phyloP scores from a whole-genome alignment of 1,140 invertebrate species.

The Octopus sinensis region DNA sequence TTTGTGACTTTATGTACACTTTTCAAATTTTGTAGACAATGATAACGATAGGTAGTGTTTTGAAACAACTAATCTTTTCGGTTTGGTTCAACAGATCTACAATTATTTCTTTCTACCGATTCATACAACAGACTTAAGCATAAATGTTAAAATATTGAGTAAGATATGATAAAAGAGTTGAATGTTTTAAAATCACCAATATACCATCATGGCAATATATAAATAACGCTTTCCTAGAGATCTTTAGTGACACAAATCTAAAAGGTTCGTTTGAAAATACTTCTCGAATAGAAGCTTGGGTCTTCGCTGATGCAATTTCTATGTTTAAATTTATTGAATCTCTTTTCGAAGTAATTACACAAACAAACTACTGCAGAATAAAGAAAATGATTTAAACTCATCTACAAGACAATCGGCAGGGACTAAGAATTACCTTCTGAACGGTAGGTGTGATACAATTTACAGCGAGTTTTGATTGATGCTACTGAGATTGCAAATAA shows the following conservation, averaged over 20 bases:
- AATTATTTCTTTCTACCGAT: constrained; percentile 5
- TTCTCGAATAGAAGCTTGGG: neutral
- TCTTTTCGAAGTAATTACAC: neutral
- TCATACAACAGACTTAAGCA: constrained; percentile 1
- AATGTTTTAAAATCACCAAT: constrained; percentile 4
- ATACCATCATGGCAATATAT: neutral
- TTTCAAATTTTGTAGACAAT: constrained; percentile 2
- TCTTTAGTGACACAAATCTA: neutral
- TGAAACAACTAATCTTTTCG: neutral
- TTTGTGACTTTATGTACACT: neutral
- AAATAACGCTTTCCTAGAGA: neutral
- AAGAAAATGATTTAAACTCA: neutral
- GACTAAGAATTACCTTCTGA: neutral
- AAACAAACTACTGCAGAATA: constrained; percentile 8
- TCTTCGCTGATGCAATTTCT: neutral
- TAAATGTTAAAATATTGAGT: neutral
- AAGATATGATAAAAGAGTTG: constrained; percentile 3
- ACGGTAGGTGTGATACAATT: neutral
- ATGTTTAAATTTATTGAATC: neutral
- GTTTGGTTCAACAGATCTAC: constrained; percentile 5
- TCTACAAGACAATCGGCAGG: neutral
- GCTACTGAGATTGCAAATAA: neutral
- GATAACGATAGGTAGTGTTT: neutral
- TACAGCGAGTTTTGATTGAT: constrained; percentile 1
- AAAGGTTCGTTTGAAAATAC: constrained; percentile 8